A percentile compares a stretch with the other conserved stretches of the same genome.
Conservation (phyloP, 2,113 vertebrate genomes). For the Setophaga kirtlandii region DNA sequence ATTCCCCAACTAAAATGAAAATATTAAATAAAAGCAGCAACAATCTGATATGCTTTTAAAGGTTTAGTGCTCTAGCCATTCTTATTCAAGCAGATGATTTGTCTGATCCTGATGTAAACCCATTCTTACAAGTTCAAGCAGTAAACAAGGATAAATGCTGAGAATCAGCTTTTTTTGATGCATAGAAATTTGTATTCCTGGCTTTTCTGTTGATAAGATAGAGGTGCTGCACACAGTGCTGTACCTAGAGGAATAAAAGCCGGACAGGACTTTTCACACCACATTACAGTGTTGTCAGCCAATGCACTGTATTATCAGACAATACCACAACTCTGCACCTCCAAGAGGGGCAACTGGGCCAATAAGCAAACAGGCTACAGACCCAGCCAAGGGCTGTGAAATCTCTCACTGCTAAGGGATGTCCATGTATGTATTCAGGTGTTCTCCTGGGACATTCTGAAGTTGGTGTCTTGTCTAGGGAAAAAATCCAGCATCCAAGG, state of each 20-base stretch:
- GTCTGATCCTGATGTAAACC: background rate
- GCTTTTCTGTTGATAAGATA: background rate
- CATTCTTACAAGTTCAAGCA: background rate
- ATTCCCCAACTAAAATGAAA: background rate
- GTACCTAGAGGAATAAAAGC: background rate
- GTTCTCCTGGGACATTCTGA: background rate
- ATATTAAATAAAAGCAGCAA: background rate
- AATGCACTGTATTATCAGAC: background rate
- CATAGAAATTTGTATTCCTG: background rate
- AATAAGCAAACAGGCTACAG: background rate
- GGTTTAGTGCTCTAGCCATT: background rate
- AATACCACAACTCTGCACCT: background rate
- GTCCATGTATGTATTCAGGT: background rate
- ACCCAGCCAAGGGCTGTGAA: background rate
- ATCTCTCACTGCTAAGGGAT: background rate
- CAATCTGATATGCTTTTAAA: background rate
- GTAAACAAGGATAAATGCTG: background rate
- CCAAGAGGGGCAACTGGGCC: background rate
- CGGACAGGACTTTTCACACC: background rate
- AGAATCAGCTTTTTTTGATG: background rate
- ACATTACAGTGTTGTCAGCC: background rate
- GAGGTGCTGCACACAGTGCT: background rate
- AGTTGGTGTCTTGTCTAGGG: background rate
- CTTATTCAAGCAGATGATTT: background rate
- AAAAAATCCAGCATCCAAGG: background rate